phyloP scores from a whole-genome alignment of 2,113 vertebrate genomes.

The Xenopus laevis region DNA sequence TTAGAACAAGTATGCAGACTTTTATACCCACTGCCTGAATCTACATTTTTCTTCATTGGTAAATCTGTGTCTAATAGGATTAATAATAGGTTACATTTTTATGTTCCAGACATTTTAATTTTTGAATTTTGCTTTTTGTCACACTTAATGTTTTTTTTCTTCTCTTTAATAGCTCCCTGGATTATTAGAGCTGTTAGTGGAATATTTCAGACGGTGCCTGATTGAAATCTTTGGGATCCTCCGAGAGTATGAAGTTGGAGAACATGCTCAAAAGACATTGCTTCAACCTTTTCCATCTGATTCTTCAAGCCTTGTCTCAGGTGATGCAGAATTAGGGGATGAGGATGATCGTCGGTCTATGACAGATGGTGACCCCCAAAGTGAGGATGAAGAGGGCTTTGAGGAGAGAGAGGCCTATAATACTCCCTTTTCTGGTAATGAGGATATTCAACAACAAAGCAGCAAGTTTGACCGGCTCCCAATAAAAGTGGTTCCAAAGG shows the following conservation, averaged over 20 bases:
- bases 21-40: too few species aligned
- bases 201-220: slow-evolving; percentile 96
- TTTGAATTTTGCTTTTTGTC: too few species aligned
- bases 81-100: too few species aligned
- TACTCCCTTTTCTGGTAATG: slow-evolving; percentile 58
- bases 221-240: slow-evolving; percentile 98
- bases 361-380: slow-evolving; percentile 62
- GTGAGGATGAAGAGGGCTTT: slow-evolving; percentile 73
- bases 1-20: too few species aligned
- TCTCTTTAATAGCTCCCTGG: slow-evolving; percentile 78
- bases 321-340: slow-evolving; percentile 69
- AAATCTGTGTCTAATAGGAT: too few species aligned
- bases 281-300: slow-evolving; percentile 78
- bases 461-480: slow-evolving; percentile 98
- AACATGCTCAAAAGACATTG: slow-evolving; percentile 91
- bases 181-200: slow-evolving; percentile 90
- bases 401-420: slow-evolving; percentile 69
- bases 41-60: too few species aligned
- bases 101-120: too few species aligned
- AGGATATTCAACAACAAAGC: slow-evolving; percentile 77
- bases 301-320: slow-evolving; percentile 69
- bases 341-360: slow-evolving; percentile 57
- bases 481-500: slow-evolving; percentile 87
- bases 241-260: slow-evolving; percentile 94
- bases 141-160: slow-evolving; percentile 16